Evolutionary conservation across 2,888 invertebrate genomes (phyloP).

Genomic region (Trichacis sp.): DNA sequence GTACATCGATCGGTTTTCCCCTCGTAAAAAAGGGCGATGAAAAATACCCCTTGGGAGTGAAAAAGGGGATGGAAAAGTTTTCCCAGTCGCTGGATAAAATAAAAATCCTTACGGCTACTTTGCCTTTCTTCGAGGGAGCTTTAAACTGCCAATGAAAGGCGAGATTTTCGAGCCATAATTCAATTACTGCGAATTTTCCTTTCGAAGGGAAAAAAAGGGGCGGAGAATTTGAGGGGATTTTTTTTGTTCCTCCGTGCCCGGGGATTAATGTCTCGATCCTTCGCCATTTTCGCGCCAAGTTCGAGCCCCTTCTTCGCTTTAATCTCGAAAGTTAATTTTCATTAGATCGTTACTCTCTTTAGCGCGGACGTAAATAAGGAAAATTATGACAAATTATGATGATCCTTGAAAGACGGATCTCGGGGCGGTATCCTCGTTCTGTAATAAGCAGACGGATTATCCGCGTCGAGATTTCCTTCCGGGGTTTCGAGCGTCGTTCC

Average conservation of each 20-base stretch:
- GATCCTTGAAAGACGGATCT: slow-evolving; percentile 23
- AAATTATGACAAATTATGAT: slow-evolving; percentile 35
- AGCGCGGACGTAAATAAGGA: slow-evolving; percentile 17
- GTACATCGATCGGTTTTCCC: slow-evolving; percentile 30
- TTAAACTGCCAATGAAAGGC: not conserved
- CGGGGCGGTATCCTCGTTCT: slow-evolving; percentile 12
- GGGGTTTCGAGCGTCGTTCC: slow-evolving; percentile 40
- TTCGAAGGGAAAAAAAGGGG: not conserved
- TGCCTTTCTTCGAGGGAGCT: slow-evolving; percentile 28
- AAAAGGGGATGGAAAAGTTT: slow-evolving; percentile 18
- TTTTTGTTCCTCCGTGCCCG: too few relatives aligned
- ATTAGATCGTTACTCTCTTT: slow-evolving; percentile 21
- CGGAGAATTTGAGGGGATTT: not conserved
- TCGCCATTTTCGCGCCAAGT: slow-evolving; percentile 19
- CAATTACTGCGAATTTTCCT: not conserved
- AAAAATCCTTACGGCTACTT: slow-evolving; percentile 18
- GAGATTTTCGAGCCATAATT: not conserved
- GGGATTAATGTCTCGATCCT: not conserved
- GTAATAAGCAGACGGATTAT: slow-evolving; percentile 52
- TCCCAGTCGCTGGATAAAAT: slow-evolving; percentile 2
- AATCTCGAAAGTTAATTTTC: slow-evolving; percentile 29
- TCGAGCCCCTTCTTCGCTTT: slow-evolving; percentile 18
- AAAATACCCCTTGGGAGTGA: slow-evolving; percentile 21
- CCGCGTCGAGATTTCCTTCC: slow-evolving; percentile 51
- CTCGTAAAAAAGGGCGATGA: not conserved